A percentile compares a stretch with the other conserved stretches of the same genome.
Conservation (phyloP, 1,140 invertebrate species). For the Lordiphosa mommai region DNA sequence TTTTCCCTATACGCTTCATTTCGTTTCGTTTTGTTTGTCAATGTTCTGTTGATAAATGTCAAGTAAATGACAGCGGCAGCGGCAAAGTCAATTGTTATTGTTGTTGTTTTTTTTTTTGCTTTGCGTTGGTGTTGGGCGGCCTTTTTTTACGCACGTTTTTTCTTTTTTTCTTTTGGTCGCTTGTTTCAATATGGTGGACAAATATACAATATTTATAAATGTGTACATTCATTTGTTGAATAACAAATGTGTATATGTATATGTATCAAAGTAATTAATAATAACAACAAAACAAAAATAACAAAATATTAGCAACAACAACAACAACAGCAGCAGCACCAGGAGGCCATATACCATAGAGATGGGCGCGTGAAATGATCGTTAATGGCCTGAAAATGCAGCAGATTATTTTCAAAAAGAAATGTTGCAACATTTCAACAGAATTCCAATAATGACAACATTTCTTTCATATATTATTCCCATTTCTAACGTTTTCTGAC, state of each 20-base stretch:
- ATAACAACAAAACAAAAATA: conserved; percentile 14
- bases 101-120: not conserved
- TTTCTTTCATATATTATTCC: too few relatives aligned
- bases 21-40: conserved; percentile 11
- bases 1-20: conserved; percentile 9
- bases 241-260: not conserved
- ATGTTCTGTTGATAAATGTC: conserved; percentile 36
- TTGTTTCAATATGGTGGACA: conserved; percentile 1
- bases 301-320: too few relatives aligned
- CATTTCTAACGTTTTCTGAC: too few relatives aligned
- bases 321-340: conserved; percentile 1
- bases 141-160: conserved; percentile 10
- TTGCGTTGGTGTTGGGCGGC: too few relatives aligned
- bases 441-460: too few relatives aligned
- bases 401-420: too few relatives aligned
- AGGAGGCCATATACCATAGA: not conserved
- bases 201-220: not conserved
- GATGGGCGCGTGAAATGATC: not conserved
- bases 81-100: not conserved
- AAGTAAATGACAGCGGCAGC: conserved; percentile 31
- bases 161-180: not conserved
- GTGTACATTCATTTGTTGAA: not conserved
- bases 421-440: too few relatives aligned
- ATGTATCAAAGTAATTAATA: conserved; percentile 29
- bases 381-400: not conserved